Conservation (phyloP, 1,140 invertebrate genomes). For the Trypoxylus dichotomus region DNA sequence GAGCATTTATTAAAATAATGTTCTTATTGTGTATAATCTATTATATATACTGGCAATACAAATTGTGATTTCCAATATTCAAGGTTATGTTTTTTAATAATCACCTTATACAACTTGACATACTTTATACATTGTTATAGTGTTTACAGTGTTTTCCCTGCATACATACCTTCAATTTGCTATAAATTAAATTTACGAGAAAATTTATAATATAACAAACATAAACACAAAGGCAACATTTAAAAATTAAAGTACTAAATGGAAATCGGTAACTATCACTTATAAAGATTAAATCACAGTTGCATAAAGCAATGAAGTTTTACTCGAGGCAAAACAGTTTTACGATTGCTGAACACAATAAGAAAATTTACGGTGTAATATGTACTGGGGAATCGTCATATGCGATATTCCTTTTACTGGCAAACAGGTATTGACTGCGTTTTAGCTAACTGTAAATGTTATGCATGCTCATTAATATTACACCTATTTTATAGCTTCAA, state of each 20-base stretch:
- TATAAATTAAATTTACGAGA: neutral
- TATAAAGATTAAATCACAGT: slow-evolving; percentile 7
- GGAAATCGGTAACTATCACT: neutral
- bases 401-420: neutral
- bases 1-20: too few relatives aligned
- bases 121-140: too few relatives aligned
- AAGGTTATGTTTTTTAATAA: too few relatives aligned
- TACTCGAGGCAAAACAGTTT: neutral
- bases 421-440: neutral
- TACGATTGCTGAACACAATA: slow-evolving; percentile 7
- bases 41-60: too few relatives aligned
- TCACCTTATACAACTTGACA: too few relatives aligned
- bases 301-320: slow-evolving; percentile 13
- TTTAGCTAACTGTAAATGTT: slow-evolving; percentile 19
- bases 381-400: neutral
- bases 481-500: slow-evolving; percentile 9
- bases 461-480: neutral
- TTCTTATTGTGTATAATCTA: too few relatives aligned
- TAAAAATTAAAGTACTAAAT: neutral
- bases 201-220: neutral
- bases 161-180: neutral
- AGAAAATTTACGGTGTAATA: slow-evolving; percentile 17
- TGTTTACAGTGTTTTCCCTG: too few relatives aligned
- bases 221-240: neutral
- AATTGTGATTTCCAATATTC: too few relatives aligned